phyloP scores from a whole-genome alignment of 2,888 invertebrate genomes.

The Amitus sp. region DNA sequence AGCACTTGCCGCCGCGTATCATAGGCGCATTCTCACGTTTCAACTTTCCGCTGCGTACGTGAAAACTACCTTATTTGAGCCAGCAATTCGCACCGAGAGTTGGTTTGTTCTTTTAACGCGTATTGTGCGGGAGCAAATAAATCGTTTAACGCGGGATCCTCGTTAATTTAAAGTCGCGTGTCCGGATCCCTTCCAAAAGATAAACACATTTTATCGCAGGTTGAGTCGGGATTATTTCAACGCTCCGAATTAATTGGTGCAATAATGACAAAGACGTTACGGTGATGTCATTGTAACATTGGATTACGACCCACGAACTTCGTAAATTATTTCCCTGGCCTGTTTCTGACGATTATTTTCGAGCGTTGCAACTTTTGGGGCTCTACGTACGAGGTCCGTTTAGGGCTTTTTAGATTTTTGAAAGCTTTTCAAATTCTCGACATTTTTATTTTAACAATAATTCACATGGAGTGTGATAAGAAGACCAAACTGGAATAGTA shows the following conservation, averaged over 20 bases:
- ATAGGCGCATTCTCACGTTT: too few relatives aligned
- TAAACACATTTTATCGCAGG: conserved; percentile 44
- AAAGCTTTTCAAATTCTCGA: too few relatives aligned
- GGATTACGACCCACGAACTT: conserved; percentile 52
- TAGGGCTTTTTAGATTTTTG: too few relatives aligned
- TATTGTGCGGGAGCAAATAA: conserved; percentile 18
- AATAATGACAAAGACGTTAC: conserved; percentile 49
- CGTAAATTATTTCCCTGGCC: too few relatives aligned
- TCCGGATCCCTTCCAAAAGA: conserved; percentile 35
- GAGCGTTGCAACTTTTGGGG: too few relatives aligned
- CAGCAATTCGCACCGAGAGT: conserved; percentile 8
- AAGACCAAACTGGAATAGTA: too few relatives aligned
- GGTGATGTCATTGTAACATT: conserved; percentile 54
- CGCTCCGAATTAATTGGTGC: conserved; percentile 53
- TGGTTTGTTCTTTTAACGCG: not conserved
- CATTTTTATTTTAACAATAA: too few relatives aligned
- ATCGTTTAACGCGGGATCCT: conserved; percentile 37
- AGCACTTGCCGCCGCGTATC: conserved; percentile 21
- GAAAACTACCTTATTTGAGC: conserved; percentile 9
- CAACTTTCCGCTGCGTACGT: too few relatives aligned
- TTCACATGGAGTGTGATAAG: too few relatives aligned
- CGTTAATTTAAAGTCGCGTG: conserved; percentile 42
- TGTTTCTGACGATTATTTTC: too few relatives aligned
- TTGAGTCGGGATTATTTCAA: conserved; percentile 50
- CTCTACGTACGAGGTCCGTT: too few relatives aligned